Base-by-base conservation (phyloP, 2,113 vertebrate genomes). In the Chaetura pelagica region DNA sequence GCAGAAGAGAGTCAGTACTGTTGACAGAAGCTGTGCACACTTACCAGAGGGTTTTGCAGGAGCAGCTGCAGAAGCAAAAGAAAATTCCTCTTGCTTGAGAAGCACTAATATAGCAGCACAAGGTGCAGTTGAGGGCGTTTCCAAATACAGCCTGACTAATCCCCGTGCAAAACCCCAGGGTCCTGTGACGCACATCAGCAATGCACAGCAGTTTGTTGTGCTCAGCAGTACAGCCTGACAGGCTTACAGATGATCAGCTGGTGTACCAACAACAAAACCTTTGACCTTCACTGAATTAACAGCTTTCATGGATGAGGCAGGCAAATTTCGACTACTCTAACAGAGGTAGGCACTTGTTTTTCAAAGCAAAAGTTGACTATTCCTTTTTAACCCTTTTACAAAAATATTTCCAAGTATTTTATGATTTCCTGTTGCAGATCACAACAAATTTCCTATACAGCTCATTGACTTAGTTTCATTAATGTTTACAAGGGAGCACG, bases 101-200 rank as follows among this genome's bases (percentile, higher is more conserved):
- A 93, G 82, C 17, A 95, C 97, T 99, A 98, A 98, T 99, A 99
- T 99, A 99, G 97, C 92, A 90, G 97, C 91, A 63, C 85, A 94
- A 97, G 97, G 96, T 96, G 83, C 97, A 97, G 84, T 8, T 22
- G 95, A 97, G 98, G 98, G 98, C 85, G 97, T 97, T 76, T 71
- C 98, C 98, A 94, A 91, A 97, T 96, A 85, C 95, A 98, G 97
- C 95, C 96, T 93, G 95, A 96, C 97, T 97, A 97, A 97, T 97
- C 97, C 91, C 93, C 87, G 82, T 97, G 96, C 96, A 96, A 94
- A 98, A 95, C 80, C 94, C 94, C 85, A 48, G 91, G 87, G 90
- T 84, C 87, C 86, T 90, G 95, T 98, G 98, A 98, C 89, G 92
- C 89, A 95, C 11, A 27, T 46, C 81, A 96, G 95, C 80, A 85